Evolutionary conservation across 2,888 invertebrate species (phyloP), one percentile per base, ranked within the genome.

Genomic region (Venusia cambrica): DNA sequence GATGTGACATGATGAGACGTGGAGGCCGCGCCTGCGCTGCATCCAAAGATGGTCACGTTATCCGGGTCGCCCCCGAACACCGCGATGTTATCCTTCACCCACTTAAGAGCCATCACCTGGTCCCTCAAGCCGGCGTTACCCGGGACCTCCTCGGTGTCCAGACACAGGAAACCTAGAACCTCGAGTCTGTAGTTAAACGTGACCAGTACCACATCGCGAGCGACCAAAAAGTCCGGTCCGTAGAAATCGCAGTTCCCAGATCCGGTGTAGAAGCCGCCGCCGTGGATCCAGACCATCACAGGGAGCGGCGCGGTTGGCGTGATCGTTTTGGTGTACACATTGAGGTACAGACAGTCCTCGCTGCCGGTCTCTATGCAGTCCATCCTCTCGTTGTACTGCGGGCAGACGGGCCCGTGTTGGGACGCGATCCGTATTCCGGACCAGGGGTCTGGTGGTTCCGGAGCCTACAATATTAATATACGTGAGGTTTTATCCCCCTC

Each of bases 301-400:
- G 88, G 83, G 1, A 68, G 51, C 3, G 60, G 59, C 2, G 69
- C 64, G 1, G 54, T 3, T 1, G 72, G 67, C 1, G 45, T 46
- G 3, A 74, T 38, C 9, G 49, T 54, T 45, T 64, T 73, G 3
- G 90, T 88, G 64, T 91, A 93, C 0, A 93, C 90, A 62, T 93
- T 94, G 7, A 93, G 73, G 56, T 90, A 92, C 2, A 93, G 87
- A 45, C 93, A 93, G 61, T 91, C 91, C 56, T 91, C 90, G 49
- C 81, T 87, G 32, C 90, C 90, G 18, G 75, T 63, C 15, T 89
- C 85, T 5, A 76, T 75, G 6, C 88, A 76, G 37, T 89, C 85
- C 47, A 80, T 51, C 2, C 84, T 73, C 49, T 84, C 83, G 53
- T 87, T 83, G 64, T 69, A 84, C 51, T 87, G 87, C 2, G 87